Base-by-base conservation (phyloP, 2,888 invertebrate genomes). In the Coleophora deauratella region DNA sequence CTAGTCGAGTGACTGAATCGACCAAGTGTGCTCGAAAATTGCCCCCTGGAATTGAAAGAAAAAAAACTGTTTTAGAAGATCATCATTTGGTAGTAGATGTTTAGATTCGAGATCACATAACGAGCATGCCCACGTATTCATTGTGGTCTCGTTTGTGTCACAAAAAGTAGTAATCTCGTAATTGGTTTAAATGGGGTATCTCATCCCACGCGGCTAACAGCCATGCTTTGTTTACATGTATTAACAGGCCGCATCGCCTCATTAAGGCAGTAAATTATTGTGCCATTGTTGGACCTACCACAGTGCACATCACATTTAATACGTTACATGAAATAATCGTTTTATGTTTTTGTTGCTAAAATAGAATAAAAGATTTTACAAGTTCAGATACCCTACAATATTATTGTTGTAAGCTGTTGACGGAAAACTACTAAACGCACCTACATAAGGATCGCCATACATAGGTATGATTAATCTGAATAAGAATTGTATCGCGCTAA, bases 1-100 rank as follows among this genome's bases (percentile, higher is more conserved):
- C 93, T 90, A 37, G 93, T 91, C 14, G 93, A 93, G 77, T 94
- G 94, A 86, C 93, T 94, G 80, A 93, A 91, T 51, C 94, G 90
- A 46, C 94, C 94, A 59, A 95, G 86, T 31, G 94, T 94, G 57
- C 91, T 92, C 57, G 89, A 88, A 66, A 88, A 90, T 66, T 90
- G 90, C 52, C 89, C 89, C 79, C 91, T 91, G 88, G 52, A 90
- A 78, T 42, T 33, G 27, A 30, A 41, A 27, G 33, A 10, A 34
- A 57, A 60, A 55, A 57, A 54, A 57, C 57, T 51, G 55, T n/a
- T 4, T 21, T 21, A 4, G 21, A 4, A 4, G 21, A 3, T 21
- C 6, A 21, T 21, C 6, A 21, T 21, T 21, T 3, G 6, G 21
- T 21, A 54, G 60, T 21, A 21, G 21, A 21, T 3, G 21, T 6